Evolutionary conservation across 2,888 invertebrate genomes (phyloP).

Genomic region (Philaethria dido): DNA sequence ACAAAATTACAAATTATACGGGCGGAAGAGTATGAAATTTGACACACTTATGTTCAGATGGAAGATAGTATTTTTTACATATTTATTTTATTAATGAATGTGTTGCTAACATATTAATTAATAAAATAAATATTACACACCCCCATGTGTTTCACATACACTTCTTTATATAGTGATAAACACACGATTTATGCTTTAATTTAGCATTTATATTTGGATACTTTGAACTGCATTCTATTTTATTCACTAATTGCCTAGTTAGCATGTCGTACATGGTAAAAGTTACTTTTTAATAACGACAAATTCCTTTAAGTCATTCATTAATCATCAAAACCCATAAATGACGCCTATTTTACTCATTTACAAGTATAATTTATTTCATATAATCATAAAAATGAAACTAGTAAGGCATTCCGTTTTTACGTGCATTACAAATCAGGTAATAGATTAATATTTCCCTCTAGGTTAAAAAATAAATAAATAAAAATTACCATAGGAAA

Average conservation of each 20-base stretch:
- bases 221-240: not conserved
- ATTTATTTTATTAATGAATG: too few species aligned
- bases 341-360: not conserved
- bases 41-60: too few species aligned
- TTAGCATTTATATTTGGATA: not conserved
- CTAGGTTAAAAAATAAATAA: too few species aligned
- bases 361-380: not conserved
- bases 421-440: not conserved
- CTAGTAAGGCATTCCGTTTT: not conserved
- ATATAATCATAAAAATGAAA: not conserved
- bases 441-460: not conserved
- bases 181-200: not conserved
- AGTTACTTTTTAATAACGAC: not conserved
- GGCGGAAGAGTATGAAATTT: too few species aligned
- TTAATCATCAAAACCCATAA: not conserved
- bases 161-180: too few species aligned
- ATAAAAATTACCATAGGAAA: not conserved
- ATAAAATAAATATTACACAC: too few species aligned
- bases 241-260: conserved; percentile 25
- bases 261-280: conserved; percentile 12
- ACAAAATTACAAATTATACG: too few species aligned
- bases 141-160: too few species aligned
- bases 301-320: not conserved
- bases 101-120: too few species aligned
- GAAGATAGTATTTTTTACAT: too few species aligned